Evolutionary conservation across 2,888 invertebrate genomes (phyloP).

Genomic region (Caenorhabditis plicata): DNA sequence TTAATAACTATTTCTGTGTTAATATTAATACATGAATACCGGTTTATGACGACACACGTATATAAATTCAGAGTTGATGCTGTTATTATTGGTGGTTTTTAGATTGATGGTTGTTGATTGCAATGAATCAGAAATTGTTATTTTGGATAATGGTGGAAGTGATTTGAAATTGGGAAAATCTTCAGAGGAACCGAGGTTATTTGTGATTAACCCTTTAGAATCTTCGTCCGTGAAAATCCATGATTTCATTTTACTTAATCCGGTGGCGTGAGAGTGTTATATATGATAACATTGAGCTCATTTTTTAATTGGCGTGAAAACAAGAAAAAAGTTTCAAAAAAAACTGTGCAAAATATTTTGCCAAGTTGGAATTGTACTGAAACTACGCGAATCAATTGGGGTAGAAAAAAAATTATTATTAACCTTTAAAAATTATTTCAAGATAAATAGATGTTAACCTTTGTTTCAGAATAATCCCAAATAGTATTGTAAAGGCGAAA

Average conservation of each 20-base stretch:
- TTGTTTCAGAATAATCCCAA: slow-evolving; percentile 74
- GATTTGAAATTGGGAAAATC: slow-evolving; percentile 49
- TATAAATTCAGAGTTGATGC: not conserved
- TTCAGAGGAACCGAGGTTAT: slow-evolving; percentile 16
- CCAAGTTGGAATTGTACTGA: too few relatives aligned
- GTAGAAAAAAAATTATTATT: not conserved
- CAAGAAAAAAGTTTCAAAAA: too few relatives aligned
- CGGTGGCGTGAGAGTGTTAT: too few relatives aligned
- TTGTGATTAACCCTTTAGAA: not conserved
- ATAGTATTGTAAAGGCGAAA: slow-evolving; percentile 96
- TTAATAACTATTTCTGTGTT: not conserved
- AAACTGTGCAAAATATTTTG: not conserved
- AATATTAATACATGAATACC: slow-evolving; percentile 2
- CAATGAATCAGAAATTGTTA: slow-evolving; percentile 33
- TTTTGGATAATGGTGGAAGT: slow-evolving; percentile 62
- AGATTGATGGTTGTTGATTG: too few relatives aligned
- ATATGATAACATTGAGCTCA: too few relatives aligned
- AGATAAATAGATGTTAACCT: not conserved
- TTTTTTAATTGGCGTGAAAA: too few relatives aligned
- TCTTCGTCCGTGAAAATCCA: too few relatives aligned
- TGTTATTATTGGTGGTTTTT: too few relatives aligned
- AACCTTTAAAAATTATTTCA: not conserved
- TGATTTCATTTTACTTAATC: too few relatives aligned
- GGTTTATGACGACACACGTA: not conserved
- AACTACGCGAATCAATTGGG: too few relatives aligned